Conservation (phyloP, 2,113 vertebrate species). For the Mohoua ochrocephala region DNA sequence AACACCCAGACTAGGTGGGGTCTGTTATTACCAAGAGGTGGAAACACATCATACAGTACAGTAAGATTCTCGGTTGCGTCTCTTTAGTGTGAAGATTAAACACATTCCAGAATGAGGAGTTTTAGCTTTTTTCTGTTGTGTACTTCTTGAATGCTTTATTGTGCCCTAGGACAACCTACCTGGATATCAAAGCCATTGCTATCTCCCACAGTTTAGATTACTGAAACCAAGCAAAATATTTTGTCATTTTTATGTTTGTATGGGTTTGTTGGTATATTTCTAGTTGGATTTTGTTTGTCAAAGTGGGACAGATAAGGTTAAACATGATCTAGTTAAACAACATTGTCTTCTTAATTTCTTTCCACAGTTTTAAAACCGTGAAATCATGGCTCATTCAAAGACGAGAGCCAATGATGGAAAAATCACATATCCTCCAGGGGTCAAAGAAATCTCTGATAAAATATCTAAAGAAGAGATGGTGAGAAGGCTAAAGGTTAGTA, state of each 20-base stretch:
- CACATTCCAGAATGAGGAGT: background rate
- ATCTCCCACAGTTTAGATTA: background rate
- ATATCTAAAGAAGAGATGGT: constrained; percentile 99
- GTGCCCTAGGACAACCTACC: background rate
- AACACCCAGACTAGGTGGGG: background rate
- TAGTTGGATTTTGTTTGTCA: background rate
- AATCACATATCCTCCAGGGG: constrained; percentile 98
- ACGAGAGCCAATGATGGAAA: constrained; percentile 95
- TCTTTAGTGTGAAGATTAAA: background rate
- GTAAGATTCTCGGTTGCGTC: background rate
- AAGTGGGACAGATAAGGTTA: background rate
- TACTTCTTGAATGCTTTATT: background rate
- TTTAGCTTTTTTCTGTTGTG: background rate
- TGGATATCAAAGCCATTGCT: background rate
- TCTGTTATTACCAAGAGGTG: background rate
- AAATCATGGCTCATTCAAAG: constrained; percentile 98
- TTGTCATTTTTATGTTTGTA: background rate
- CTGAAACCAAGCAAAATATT: background rate
- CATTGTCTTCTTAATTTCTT: background rate
- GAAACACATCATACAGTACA: background rate
- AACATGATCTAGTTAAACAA: background rate
- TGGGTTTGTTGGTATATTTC: background rate
- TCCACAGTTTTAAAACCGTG: constrained; percentile 75
- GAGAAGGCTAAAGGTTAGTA: constrained; percentile 91
- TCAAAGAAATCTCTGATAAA: constrained; percentile 99